Evolutionary conservation across 2,797 vertebrate species (phyloP).

Genomic region (Manis javanica): DNA sequence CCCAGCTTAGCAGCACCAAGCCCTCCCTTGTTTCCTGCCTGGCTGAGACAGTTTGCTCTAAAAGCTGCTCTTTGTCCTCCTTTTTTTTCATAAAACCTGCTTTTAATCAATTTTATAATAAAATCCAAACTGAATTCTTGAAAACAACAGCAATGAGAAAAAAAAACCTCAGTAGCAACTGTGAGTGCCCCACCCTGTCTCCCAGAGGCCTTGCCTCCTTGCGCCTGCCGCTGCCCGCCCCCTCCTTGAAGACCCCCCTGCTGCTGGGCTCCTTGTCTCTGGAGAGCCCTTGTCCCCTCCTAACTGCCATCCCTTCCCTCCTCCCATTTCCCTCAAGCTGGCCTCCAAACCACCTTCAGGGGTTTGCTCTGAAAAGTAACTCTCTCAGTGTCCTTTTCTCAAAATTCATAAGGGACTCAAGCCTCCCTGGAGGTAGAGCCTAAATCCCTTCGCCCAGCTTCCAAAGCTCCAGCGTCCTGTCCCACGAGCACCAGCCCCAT

Average conservation of each 20-base stretch:
- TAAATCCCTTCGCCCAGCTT: not conserved
- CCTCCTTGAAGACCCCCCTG: not conserved
- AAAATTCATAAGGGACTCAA: not conserved
- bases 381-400: not conserved
- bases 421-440: not conserved
- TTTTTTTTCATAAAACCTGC: slow-evolving; percentile 43
- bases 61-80: slow-evolving; percentile 21
- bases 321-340: not conserved
- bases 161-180: not conserved
- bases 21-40: slow-evolving; percentile 6
- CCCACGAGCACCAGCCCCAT: not conserved
- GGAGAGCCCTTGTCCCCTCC: not conserved
- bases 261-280: not conserved
- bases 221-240: not conserved
- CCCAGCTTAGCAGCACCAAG: no score
- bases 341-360: not conserved
- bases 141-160: slow-evolving; percentile 62
- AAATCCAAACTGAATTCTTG: slow-evolving; percentile 63
- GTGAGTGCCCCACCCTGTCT: not conserved
- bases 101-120: slow-evolving; percentile 74
- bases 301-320: not conserved
- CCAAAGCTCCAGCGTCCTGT: not conserved
- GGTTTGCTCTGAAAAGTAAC: not conserved
- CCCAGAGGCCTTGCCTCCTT: not conserved
- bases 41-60: not conserved